phyloP scores from a whole-genome alignment of 2,113 vertebrate genomes.

The Corythaeola cristata region DNA sequence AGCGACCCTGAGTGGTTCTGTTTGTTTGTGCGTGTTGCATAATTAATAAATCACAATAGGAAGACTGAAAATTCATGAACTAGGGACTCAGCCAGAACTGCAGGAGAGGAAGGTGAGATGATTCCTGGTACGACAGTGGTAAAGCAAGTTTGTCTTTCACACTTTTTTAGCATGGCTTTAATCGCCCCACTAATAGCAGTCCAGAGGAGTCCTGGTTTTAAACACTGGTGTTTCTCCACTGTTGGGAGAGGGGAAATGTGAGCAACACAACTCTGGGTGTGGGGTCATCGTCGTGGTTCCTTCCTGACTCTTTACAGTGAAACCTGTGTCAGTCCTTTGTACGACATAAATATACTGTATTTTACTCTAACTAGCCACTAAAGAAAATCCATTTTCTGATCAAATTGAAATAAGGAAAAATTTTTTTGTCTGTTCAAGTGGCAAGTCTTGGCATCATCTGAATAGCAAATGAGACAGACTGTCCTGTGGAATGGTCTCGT shows the following conservation, averaged over 20 bases:
- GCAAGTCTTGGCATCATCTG: background rate
- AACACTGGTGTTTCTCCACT: background rate
- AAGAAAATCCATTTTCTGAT: background rate
- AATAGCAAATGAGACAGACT: background rate
- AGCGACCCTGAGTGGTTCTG: background rate
- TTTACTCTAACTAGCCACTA: background rate
- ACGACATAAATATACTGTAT: background rate
- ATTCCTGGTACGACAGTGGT: background rate
- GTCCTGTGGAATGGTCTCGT: fast-evolving
- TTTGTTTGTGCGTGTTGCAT: background rate
- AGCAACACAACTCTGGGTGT: background rate
- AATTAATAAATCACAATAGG: background rate
- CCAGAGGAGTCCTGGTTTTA: background rate
- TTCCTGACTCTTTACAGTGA: background rate
- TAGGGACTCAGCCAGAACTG: background rate
- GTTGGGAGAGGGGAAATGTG: background rate
- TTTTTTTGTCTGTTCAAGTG: background rate
- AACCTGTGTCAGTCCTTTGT: background rate
- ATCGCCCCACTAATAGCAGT: background rate
- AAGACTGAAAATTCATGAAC: background rate
- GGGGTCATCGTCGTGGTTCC: background rate
- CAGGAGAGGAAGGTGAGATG: background rate
- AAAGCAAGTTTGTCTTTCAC: background rate
- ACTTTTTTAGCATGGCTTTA: background rate
- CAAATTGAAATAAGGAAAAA: background rate